phyloP scores from a whole-genome alignment of 2,888 invertebrate genomes.

The Vanessa cardui region DNA sequence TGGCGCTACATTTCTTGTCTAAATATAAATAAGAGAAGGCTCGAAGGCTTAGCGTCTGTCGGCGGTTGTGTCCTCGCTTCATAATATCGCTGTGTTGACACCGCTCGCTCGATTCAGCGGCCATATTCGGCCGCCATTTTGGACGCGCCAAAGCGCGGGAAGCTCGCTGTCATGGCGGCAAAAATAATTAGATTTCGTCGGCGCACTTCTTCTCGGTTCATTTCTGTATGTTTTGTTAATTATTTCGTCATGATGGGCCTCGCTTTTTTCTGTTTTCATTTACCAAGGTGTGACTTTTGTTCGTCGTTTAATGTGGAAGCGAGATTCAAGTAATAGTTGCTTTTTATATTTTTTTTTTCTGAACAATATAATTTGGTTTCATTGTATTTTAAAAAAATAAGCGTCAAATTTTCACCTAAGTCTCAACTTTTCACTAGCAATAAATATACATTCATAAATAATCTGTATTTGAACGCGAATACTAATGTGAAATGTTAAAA shows the following conservation, averaged over 20 bases:
- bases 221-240: slow-evolving; percentile 79
- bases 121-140: slow-evolving; percentile 58
- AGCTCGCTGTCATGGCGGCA: slow-evolving; percentile 73
- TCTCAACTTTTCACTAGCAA: too few relatives aligned
- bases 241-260: slow-evolving; percentile 63
- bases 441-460: neutral
- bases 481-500: neutral
- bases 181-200: slow-evolving; percentile 78
- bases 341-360: neutral
- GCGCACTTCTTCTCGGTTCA: slow-evolving; percentile 71
- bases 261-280: slow-evolving; percentile 40
- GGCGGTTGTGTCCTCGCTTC: slow-evolving; percentile 67
- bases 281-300: slow-evolving; percentile 34
- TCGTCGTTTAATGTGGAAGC: slow-evolving; percentile 15
- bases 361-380: neutral
- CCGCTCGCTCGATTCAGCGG: slow-evolving; percentile 44
- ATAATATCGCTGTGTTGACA: slow-evolving; percentile 71
- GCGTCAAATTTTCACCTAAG: neutral
- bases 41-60: slow-evolving; percentile 73
- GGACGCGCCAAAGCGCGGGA: slow-evolving; percentile 71
- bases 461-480: neutral
- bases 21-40: slow-evolving; percentile 58
- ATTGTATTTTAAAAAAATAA: neutral
- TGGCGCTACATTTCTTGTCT: slow-evolving; percentile 62
- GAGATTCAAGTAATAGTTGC: neutral